Base-by-base conservation (phyloP, 2,113 vertebrate species). In the Archilochus colubris region DNA sequence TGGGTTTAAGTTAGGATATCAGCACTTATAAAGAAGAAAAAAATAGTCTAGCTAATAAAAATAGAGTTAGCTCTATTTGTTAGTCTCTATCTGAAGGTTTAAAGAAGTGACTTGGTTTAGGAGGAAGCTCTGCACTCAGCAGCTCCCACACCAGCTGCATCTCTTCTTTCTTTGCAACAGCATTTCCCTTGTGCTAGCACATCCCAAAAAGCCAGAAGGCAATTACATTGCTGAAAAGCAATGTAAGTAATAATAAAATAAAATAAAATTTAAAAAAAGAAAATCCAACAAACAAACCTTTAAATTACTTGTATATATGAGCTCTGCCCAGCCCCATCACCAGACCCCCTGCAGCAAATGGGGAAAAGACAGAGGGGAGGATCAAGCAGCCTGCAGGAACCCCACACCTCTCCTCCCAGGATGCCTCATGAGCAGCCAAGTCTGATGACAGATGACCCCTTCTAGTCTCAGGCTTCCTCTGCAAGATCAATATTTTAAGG, bases 401-500 rank as follows among this genome's bases (percentile, higher is more conserved):
- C n/a, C 73, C 59, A 13, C 0, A 1, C 5, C 61, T 3, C 0
- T 14, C 70, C 33, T 40, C 54, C 72, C 67, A 1, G 48, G 64
- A 51, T 5, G 30, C 54, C 82, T 33, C 2, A 4, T 0, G 38
- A 74, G 24, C 6, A 2, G 63, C 12, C 59, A 63, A 28, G 24
- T 7, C 4, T 38, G 82, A 48, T 59, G 88, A 86, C 80, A 90
- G 68, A 67, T 0, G 5, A 91, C 36, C 69, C 86, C 80, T 75
- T 63, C 62, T 38, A 72, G 80, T 82, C 77, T 57, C 62, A 81
- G 88, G 53, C 87, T 75, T 89, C 63, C 85, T 70, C 72, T 28
- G 63, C 48, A 31, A 38, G 79, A 94, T 83, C 85, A 67, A 74
- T 89, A 89, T 72, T 88, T 86, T 44, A 77, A 77, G 91, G 75